Evolutionary conservation across 2,797 vertebrate genomes (phyloP), one percentile per base, ranked within the genome.

Genomic region (Taeniopygia guttata): DNA sequence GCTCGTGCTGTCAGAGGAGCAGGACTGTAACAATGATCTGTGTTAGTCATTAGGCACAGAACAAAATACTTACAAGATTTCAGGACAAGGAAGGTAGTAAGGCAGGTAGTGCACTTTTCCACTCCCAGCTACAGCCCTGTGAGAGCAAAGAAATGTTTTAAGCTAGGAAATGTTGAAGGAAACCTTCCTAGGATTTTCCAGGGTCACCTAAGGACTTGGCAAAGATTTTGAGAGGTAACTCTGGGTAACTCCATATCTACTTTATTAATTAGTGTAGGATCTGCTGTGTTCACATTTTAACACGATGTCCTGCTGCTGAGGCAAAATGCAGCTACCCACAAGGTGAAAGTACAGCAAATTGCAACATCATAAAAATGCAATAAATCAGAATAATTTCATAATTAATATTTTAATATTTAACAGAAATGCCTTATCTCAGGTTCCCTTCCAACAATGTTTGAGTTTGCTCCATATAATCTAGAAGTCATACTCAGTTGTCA

Each of bases 61-160:
- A 7, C 5, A 6, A 38, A 51, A 16, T 63, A 97, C 97, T 96
- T 42, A 97, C 97, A 97, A 96, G 84, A 96, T 81, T 72, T 97
- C 84, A 1, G 96, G 97, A 88, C 97, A 97, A 26, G 97, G 97
- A 30, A 98, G 97, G 25, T 95, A 97, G 77, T 90, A 94, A 3
- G 97, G 95, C 38, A 97, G 45, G n/a, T 91, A 97, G 42, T 36
- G 94, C 58, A 94, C 85, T 5, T 86, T 73, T 87, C 90, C 48
- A 11, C 63, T 89, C 55, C 93, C 12, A 10, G 30, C 7, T 11
- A 10, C 27, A 16, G 77, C 2, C 96, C 97, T 98, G 86, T 12
- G 38, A 94, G 13, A 94, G 29, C 59, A 72, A 69, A 55, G 32
- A 89, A 58, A 45, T 5, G 8, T 46, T 82, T 81, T 22, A 40